These are phyloP conservation scores for Anguilla japonica DNA, from an alignment of 2,113 vertebrate genomes.

Conservation along the genomic window DNA sequence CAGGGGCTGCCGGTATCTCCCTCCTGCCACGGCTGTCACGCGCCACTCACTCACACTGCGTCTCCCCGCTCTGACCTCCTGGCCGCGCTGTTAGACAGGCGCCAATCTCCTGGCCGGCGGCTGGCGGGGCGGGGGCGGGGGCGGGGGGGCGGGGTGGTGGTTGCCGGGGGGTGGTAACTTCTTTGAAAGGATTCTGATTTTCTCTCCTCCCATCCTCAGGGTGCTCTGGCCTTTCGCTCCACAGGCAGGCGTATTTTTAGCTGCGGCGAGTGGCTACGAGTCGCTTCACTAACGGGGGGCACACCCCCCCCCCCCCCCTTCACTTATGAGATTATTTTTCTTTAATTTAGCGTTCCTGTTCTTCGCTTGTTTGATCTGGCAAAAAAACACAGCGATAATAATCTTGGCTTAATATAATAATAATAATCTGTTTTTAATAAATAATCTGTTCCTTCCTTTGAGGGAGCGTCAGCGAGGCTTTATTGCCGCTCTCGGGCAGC, in stretches of 20 bases:
- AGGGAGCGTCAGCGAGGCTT: no score
- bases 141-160: no score
- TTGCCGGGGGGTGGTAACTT: not conserved
- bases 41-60: constrained; percentile 33
- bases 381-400: constrained; percentile 66
- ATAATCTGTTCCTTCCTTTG: not conserved
- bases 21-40: constrained; percentile 58
- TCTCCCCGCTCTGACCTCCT: constrained; percentile 45
- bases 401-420: constrained; percentile 70
- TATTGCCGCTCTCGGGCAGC: no score
- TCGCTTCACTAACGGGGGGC: constrained; percentile 31
- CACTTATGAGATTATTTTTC: not conserved
- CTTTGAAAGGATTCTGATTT: constrained; percentile 48
- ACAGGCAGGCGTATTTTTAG: constrained; percentile 47
- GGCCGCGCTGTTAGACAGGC: constrained; percentile 14
- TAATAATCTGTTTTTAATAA: constrained; percentile 44
- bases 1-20: constrained; percentile 50
- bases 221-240: constrained; percentile 14
- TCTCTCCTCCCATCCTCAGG: not conserved
- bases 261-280: constrained; percentile 35
- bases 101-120: constrained; percentile 13
- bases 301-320: constrained; percentile 41
- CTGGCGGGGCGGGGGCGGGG: not conserved
- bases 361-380: constrained; percentile 65
- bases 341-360: constrained; percentile 48